phyloP scores from a whole-genome alignment of 2,113 vertebrate genomes.

The Forbesichthys agassizii region DNA sequence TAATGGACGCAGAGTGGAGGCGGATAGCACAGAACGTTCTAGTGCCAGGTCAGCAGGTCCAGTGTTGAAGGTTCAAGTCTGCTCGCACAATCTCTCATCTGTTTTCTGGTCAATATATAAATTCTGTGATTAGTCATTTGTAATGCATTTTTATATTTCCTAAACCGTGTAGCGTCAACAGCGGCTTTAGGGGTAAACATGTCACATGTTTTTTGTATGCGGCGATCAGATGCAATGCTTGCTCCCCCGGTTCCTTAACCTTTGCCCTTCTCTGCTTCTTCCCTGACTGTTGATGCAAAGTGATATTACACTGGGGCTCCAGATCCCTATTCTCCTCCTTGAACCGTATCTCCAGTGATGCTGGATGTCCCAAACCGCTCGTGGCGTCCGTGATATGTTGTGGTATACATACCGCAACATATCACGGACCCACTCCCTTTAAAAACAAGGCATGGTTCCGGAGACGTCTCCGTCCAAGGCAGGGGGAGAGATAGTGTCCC shows the following conservation, averaged over 20 bases:
- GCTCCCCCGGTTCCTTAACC: conserved; percentile 40
- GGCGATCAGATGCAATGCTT: conserved; percentile 41
- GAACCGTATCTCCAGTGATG: conserved; percentile 50
- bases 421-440: too few relatives aligned
- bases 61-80: too few relatives aligned
- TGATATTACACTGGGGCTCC: conserved; percentile 55
- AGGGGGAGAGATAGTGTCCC: conserved; percentile 25
- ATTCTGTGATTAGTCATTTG: too few relatives aligned
- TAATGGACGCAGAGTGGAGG: too few relatives aligned
- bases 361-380: conserved; percentile 31
- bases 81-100: too few relatives aligned
- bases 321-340: conserved; percentile 43
- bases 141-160: neutral
- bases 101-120: too few relatives aligned
- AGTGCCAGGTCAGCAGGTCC: too few relatives aligned
- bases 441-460: conserved; percentile 31
- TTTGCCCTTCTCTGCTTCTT: conserved; percentile 39
- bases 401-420: too few relatives aligned
- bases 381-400: too few relatives aligned
- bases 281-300: conserved; percentile 68
- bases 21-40: too few relatives aligned
- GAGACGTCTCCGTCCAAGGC: conserved; percentile 57
- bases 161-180: conserved; percentile 33
- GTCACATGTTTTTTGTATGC: neutral
- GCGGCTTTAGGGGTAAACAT: conserved; percentile 50